phyloP scores from a whole-genome alignment of 1,140 invertebrate species.

The Aplysia californica region DNA sequence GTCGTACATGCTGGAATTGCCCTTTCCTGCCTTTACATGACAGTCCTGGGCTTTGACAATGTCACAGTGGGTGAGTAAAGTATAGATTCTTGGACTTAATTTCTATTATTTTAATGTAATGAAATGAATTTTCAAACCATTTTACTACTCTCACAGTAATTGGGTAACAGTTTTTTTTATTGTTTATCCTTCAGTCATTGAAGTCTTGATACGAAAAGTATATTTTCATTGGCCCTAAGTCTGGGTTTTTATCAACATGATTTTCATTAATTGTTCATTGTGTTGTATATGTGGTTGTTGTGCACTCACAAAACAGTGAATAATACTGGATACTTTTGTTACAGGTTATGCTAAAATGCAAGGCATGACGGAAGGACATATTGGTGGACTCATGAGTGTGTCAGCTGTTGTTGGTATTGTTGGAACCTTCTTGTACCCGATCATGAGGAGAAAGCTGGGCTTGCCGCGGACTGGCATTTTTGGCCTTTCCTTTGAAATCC shows the following conservation, averaged over 20 bases:
- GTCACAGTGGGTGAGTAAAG: constrained; percentile 69
- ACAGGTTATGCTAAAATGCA: constrained; percentile 69
- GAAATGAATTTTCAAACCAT: too few species aligned
- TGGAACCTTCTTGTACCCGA: constrained; percentile 68
- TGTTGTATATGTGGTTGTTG: too few species aligned
- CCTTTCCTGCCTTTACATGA: constrained; percentile 71
- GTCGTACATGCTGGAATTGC: constrained; percentile 69
- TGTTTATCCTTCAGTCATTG: too few species aligned
- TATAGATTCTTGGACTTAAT: not conserved
- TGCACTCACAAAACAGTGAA: too few species aligned
- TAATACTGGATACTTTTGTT: too few species aligned
- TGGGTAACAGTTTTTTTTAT: too few species aligned
- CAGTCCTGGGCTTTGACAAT: constrained; percentile 72
- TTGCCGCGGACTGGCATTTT: constrained; percentile 65
- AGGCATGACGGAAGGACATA: constrained; percentile 66
- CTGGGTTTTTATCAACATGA: too few species aligned
- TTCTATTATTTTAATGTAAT: not conserved
- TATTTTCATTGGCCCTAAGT: too few species aligned
- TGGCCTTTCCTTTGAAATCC: constrained; percentile 61
- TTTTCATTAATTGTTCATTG: too few species aligned
- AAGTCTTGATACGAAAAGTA: too few species aligned
- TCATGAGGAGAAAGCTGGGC: constrained; percentile 61
- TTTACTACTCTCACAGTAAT: too few species aligned
- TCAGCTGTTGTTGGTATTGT: constrained; percentile 68
- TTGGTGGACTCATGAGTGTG: constrained; percentile 66